phyloP scores from a whole-genome alignment of 2,888 invertebrate genomes.

The Ceriagrion tenellum region DNA sequence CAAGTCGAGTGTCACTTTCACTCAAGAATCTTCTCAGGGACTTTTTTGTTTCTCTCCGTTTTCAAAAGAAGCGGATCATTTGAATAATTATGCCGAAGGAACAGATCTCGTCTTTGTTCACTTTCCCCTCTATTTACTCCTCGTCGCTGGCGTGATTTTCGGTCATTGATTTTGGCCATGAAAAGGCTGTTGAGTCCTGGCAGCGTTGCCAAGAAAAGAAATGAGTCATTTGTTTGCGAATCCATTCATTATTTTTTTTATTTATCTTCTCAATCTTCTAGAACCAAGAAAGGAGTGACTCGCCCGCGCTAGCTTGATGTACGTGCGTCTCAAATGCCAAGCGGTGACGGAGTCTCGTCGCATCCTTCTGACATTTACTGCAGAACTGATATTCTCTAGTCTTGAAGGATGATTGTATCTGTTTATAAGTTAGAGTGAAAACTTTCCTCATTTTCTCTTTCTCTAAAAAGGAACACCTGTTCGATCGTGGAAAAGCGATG shows the following conservation, averaged over 20 bases:
- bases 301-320: background rate
- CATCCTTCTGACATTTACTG: background rate
- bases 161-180: conserved; percentile 7
- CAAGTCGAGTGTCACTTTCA: background rate
- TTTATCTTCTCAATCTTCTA: background rate
- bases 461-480: no score
- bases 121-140: background rate
- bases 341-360: background rate
- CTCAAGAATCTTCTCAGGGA: background rate
- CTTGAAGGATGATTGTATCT: background rate
- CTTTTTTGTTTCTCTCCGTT: background rate
- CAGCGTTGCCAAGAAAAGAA: background rate
- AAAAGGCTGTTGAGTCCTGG: background rate
- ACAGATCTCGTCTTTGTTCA: background rate
- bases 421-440: no score
- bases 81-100: background rate
- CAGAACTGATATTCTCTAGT: background rate
- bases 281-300: background rate
- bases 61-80: background rate
- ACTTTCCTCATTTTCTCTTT: no score
- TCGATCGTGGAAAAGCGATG: no score
- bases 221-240: background rate
- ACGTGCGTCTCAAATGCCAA: background rate
- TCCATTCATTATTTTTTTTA: background rate
- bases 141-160: background rate